These are phyloP conservation scores for Rissa tridactyla DNA, from an alignment of 2,113 vertebrate species.

Conservation along the genomic window DNA sequence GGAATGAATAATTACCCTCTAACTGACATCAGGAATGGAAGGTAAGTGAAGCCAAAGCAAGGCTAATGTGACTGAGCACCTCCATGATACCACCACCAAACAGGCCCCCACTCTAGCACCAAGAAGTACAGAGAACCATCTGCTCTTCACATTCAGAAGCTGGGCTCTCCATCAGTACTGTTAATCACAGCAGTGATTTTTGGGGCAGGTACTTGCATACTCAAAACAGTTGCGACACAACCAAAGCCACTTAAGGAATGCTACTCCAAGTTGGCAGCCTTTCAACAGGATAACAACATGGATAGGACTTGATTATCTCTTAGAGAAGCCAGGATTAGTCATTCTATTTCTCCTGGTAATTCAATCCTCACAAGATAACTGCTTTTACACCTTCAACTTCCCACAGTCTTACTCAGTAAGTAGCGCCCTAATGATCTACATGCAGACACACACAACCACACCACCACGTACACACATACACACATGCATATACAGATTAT, in stretches of 20 bases:
- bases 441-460: neutral
- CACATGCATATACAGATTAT: slow-evolving; percentile 71
- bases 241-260: neutral
- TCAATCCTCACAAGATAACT: neutral
- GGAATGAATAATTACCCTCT: neutral
- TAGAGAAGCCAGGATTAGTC: neutral
- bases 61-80: neutral
- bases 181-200: neutral
- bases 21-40: neutral
- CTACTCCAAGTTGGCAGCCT: neutral
- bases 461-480: slow-evolving; percentile 23
- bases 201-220: neutral
- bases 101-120: neutral
- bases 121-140: neutral
- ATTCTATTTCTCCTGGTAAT: neutral
- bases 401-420: neutral
- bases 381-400: neutral
- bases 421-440: neutral
- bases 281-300: neutral
- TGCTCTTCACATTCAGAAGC: neutral
- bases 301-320: neutral
- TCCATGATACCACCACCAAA: too few relatives aligned
- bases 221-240: neutral
- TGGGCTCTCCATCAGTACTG: neutral
- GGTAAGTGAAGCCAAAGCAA: neutral